Conservation (phyloP, 2,113 vertebrate species). For the Casuarius casuarius region DNA sequence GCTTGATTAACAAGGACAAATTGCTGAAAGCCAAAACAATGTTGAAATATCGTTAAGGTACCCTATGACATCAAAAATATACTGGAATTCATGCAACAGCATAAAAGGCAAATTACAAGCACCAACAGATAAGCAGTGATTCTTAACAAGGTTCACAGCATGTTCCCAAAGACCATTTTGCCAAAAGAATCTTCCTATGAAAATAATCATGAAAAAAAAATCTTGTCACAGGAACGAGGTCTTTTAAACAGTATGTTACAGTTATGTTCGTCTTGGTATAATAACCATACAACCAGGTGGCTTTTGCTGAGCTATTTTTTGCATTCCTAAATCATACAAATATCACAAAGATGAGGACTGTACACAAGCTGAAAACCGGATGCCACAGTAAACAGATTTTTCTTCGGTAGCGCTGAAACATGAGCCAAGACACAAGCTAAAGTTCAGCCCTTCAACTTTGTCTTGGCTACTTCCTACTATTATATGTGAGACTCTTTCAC, state of each 20-base stretch:
- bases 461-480: slow-evolving; percentile 74
- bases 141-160: slow-evolving; percentile 41
- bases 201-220: slow-evolving; percentile 58
- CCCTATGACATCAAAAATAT: neutral
- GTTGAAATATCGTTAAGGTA: neutral
- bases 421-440: slow-evolving; percentile 6
- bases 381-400: slow-evolving; percentile 4
- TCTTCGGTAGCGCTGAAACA: slow-evolving; percentile 28
- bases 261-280: neutral
- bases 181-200: slow-evolving; percentile 75
- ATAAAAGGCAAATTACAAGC: neutral
- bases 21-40: neutral
- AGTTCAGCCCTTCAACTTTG: slow-evolving; percentile 52
- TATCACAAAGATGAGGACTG: neutral
- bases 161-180: slow-evolving; percentile 47
- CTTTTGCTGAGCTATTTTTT: neutral
- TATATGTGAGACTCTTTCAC: slow-evolving; percentile 58
- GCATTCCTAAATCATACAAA: neutral
- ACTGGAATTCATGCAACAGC: neutral
- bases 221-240: slow-evolving; percentile 18
- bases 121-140: slow-evolving; percentile 27
- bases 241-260: neutral
- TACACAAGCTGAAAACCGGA: slow-evolving; percentile 8
- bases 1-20: neutral
- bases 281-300: neutral